Evolutionary conservation across 1,140 invertebrate genomes (phyloP), one percentile per base, ranked within the genome.

Genomic region (Dinoponera quadriceps): DNA sequence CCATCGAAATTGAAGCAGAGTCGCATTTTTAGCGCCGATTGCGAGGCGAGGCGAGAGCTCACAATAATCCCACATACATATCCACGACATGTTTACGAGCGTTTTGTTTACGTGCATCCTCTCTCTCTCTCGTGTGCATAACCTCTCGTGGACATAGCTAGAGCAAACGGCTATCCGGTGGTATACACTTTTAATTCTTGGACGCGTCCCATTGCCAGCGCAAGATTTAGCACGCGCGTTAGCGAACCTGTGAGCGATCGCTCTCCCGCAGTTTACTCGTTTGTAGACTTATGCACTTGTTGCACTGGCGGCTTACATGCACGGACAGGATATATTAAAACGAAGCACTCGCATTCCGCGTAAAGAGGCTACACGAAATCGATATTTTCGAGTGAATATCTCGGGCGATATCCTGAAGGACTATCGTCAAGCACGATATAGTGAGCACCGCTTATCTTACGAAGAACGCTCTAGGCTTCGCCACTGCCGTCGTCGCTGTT

Each of bases 161-260:
- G 22, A 7, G 38, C 38, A 44, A 9, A 44, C 38, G 3, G 38
- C 38, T 44, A 44, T 44, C 29, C 29, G 29, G 38, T 44, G 4
- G 38, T 0, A 57, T 80, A 54, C 33, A 71, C 66, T 71, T 80
- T 80, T 80, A 59, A 69, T 80, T 80, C 33, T 71, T 59, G 75
- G 65, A 80, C 65, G 22, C 33, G 51, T 59, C 55, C 54, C 48
- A 13, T 57, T 59, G 65, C 75, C 75, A 57, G 27, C 49, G 63
- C 74, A 22, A 78, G 29, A 77, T 57, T 78, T 78, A 69, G 51
- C 74, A 78, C 49, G 27, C 20, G 60, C 73, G 27, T 65, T n/a
- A 44, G 38, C 38, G 44, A 20, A 20, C 69, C 25, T 44, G 38
- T 44, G 4, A 44, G 22, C 44, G 22, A 16, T 27, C 44, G 49